Percentiles rank a stretch among this genome's conserved stretches.
phyloP scores from a whole-genome alignment of 1,140 invertebrate genomes.

The Lordiphosa clarofinis region DNA sequence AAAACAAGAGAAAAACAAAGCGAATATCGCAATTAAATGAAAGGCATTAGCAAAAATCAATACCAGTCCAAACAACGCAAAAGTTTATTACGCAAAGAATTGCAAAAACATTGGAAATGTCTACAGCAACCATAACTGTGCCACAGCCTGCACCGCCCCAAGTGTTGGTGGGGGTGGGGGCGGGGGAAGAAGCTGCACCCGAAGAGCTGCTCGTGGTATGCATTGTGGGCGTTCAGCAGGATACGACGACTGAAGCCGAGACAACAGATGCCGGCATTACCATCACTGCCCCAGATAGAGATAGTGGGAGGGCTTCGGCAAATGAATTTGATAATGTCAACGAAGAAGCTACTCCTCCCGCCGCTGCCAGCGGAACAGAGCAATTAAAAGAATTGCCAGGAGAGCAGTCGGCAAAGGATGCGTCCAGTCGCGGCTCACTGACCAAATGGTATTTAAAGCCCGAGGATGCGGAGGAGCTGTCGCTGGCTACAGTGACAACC shows the following conservation, averaged over 20 bases:
- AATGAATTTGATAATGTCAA: slow-evolving; percentile 52
- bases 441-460: slow-evolving; percentile 61
- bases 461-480: slow-evolving; percentile 2
- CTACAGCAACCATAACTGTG: slow-evolving; percentile 46
- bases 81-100: slow-evolving; percentile 28
- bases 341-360: slow-evolving; percentile 14
- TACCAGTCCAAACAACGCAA: slow-evolving; percentile 20
- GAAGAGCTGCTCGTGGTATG: slow-evolving; percentile 37
- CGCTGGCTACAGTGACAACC: background rate
- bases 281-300: slow-evolving; percentile 41
- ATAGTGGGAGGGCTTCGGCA: slow-evolving; percentile 61
- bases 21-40: slow-evolving; percentile 37
- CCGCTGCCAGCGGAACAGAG: background rate
- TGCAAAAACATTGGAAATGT: slow-evolving; percentile 39
- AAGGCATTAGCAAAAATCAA: slow-evolving; percentile 39
- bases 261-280: slow-evolving; percentile 9
- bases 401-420: background rate
- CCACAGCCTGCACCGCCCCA: slow-evolving; percentile 10
- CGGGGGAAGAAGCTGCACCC: slow-evolving; percentile 5
- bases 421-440: slow-evolving; percentile 45
- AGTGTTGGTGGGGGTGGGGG: too few species aligned
- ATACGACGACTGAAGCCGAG: slow-evolving; percentile 14
- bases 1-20: slow-evolving; percentile 8
- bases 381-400: slow-evolving; percentile 23
- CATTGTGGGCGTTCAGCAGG: slow-evolving; percentile 34